Conservation (phyloP, 1,140 invertebrate species). For the Apis cerana region DNA sequence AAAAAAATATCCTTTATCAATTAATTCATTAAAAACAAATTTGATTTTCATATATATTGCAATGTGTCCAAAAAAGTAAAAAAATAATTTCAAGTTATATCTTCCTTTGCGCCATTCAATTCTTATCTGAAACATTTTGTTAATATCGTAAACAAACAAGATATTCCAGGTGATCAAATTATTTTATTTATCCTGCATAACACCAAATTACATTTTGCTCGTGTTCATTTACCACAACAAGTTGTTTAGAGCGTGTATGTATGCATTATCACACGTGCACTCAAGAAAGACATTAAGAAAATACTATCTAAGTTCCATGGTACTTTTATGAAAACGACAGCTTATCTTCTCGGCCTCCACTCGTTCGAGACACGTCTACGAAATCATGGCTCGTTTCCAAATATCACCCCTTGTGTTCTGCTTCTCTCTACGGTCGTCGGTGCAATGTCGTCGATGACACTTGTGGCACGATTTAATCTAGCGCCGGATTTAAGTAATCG, state of each 20-base stretch:
- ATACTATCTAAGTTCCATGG: neutral
- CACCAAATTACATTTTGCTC: neutral
- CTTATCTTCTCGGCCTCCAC: slow-evolving; percentile 3
- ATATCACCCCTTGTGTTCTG: slow-evolving; percentile 37
- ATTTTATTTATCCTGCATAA: too few species aligned
- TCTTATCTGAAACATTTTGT: too few species aligned
- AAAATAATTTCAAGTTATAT: too few species aligned
- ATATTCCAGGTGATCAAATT: too few species aligned
- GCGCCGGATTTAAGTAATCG: slow-evolving; percentile 31
- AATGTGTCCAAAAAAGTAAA: too few species aligned
- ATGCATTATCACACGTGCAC: neutral
- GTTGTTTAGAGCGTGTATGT: neutral
- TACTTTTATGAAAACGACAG: slow-evolving; percentile 16
- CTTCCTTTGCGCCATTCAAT: too few species aligned
- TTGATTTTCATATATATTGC: too few species aligned
- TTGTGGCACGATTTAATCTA: slow-evolving; percentile 67
- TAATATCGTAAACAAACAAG: too few species aligned
- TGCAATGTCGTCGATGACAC: slow-evolving; percentile 62
- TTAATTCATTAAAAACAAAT: too few species aligned
- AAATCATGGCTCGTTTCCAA: slow-evolving; percentile 52
- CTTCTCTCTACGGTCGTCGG: slow-evolving; percentile 17
- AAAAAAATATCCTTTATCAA: too few species aligned
- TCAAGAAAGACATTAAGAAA: neutral
- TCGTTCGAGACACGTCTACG: slow-evolving; percentile 6
- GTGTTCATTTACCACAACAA: neutral